A percentile compares a stretch with the other conserved stretches of the same genome.
These are phyloP conservation scores for Strigamia crassipes DNA, from an alignment of 2,888 invertebrate genomes.

Conservation along the genomic window DNA sequence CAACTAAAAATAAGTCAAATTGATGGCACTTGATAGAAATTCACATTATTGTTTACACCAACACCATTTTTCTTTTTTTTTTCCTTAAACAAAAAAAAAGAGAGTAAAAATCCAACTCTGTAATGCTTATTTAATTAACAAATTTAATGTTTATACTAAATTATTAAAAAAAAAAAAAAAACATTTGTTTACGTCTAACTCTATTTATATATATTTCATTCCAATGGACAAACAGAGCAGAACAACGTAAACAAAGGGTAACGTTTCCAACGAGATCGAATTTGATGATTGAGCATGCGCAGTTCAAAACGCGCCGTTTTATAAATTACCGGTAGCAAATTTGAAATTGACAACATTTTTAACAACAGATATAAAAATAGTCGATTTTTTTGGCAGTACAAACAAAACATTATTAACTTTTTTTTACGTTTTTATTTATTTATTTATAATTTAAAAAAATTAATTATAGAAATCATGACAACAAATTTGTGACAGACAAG, in stretches of 20 bases:
- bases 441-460: too few relatives aligned
- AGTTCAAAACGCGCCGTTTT: not conserved
- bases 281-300: slow-evolving; percentile 39
- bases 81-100: not conserved
- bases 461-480: too few relatives aligned
- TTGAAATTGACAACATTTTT: not conserved
- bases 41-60: not conserved
- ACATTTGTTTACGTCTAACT: slow-evolving; percentile 9
- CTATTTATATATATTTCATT: slow-evolving; percentile 29
- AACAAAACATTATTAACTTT: not conserved
- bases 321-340: slow-evolving; percentile 19
- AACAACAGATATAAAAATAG: slow-evolving; percentile 20
- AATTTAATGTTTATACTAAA: not conserved
- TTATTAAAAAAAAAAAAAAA: not conserved
- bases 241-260: slow-evolving; percentile 40
- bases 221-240: slow-evolving; percentile 40
- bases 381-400: not conserved
- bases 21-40: slow-evolving; percentile 10
- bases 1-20: slow-evolving; percentile 1
- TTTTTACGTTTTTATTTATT: not conserved
- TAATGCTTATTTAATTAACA: not conserved
- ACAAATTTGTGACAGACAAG: too few relatives aligned
- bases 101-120: not conserved
- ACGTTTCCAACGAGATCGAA: slow-evolving; percentile 27
- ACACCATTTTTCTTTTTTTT: not conserved